These are phyloP conservation scores for Coilia nasus DNA, from an alignment of 2,797 vertebrate genomes.

Conservation along the genomic window DNA sequence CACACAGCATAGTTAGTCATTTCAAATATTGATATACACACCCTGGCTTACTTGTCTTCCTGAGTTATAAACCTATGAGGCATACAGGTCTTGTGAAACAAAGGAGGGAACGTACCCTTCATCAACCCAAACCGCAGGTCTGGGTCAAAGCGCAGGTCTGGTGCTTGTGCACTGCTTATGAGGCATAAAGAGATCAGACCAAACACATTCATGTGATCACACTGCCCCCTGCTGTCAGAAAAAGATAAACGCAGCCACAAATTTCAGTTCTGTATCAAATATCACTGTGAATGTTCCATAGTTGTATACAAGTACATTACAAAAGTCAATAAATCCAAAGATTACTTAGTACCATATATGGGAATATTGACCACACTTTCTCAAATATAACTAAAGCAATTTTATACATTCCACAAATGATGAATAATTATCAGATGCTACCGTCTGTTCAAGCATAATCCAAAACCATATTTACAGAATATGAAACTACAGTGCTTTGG, in stretches of 20 bases:
- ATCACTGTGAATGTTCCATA: too few species aligned
- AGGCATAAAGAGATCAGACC: not conserved
- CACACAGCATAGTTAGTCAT: not conserved
- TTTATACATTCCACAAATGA: not conserved
- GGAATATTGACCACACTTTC: not conserved
- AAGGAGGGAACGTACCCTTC: not conserved
- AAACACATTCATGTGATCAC: not conserved
- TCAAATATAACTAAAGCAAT: not conserved
- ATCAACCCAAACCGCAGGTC: not conserved
- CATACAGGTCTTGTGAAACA: not conserved
- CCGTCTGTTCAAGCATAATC: not conserved
- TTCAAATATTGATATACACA: not conserved
- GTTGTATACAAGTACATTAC: not conserved
- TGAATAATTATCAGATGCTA: not conserved
- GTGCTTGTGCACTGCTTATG: too few species aligned
- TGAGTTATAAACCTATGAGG: not conserved
- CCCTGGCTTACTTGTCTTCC: not conserved
- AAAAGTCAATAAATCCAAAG: not conserved
- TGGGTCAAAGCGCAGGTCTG: not conserved
- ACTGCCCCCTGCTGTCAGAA: not conserved
- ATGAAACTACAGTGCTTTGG: not conserved
- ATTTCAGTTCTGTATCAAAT: too few species aligned
- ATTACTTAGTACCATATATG: too few species aligned
- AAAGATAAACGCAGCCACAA: not conserved
- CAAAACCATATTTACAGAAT: conserved; percentile 13